Percentiles rank a stretch among this genome's conserved stretches.
Conservation (phyloP, 2,113 vertebrate genomes). For the Antechinus stuartii region DNA sequence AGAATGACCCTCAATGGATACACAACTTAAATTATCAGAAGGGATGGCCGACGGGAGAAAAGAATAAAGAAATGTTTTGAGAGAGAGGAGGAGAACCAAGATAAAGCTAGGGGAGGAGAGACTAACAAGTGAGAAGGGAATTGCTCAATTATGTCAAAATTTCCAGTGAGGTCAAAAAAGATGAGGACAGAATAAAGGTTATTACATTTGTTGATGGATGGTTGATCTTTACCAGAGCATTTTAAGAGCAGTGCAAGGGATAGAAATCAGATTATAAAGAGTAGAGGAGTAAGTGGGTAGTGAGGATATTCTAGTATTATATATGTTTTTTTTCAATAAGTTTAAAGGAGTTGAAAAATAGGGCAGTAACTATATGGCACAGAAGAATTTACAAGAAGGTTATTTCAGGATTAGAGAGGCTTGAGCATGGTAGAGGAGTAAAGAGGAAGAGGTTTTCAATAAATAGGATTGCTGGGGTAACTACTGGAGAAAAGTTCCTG, state of each 20-base stretch:
- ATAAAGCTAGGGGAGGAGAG: not conserved
- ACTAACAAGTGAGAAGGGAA: not conserved
- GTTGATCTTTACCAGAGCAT: not conserved
- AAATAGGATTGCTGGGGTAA: not conserved
- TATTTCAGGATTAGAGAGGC: not conserved
- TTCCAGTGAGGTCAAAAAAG: not conserved
- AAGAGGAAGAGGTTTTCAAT: not conserved
- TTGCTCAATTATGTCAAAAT: not conserved
- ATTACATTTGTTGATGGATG: not conserved
- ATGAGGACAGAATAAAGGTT: not conserved
- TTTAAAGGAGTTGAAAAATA: not conserved
- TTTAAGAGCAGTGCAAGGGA: not conserved
- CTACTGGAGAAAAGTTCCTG: not conserved
- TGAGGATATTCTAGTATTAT: not conserved
- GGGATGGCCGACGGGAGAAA: not conserved
- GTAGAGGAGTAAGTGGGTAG: not conserved
- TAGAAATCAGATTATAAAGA: not conserved
- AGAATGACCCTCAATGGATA: not conserved
- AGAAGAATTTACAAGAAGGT: not conserved
- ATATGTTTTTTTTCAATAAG: not conserved
- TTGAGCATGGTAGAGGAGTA: not conserved
- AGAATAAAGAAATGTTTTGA: not conserved
- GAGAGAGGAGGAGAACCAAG: not conserved
- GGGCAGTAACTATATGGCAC: not conserved
- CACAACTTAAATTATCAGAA: not conserved